Base-by-base conservation (phyloP, 1,140 invertebrate genomes). In the Drosophila suzukii region DNA sequence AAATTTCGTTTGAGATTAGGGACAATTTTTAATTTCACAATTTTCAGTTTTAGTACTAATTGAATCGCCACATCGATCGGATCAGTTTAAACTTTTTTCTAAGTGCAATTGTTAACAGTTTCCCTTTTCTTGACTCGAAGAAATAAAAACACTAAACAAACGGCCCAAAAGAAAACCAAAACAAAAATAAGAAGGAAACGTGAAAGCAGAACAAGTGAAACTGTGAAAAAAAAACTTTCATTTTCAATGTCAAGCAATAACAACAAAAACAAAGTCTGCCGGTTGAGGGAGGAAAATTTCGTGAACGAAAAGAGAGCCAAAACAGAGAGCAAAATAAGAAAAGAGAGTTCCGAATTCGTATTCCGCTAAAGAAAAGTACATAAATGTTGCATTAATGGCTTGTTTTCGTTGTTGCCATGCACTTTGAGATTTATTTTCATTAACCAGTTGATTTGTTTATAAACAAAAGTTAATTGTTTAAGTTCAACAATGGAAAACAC, bases 221-320 rank as follows among this genome's bases (percentile, higher is more conserved):
- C 20, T 39, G 46, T 43, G 46, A 30, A 65, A 78, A 71, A 62
- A 38, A 75, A 81, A 88, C 83, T 88, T 88, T 82, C 75, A 60
- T 56, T 78, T 85, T 85, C 79, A 85, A 85, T 82, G 82, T 85
- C 82, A 88, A 79, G 58, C 15, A 47, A 56, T 24, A 54, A 67
- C 27, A 73, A 60, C 65, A 24, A 44, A 30, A 67, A 46, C 30
- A 54, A 34, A 15, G 34, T 41, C 11, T 49, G 54, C 43, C 67
- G 50, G 65, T 47, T 49, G 67, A 58, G 43, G 46, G 62, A 24
- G 54, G 27, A 27, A 41, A 51, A 53, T 71, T 66, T 36, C 8
- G 32, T 34, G 2, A 34, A 12, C 32, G 20, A 60, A 11, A 20
- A 36, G 68, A 72, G 67, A 73, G 68, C n/a, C 27, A 58, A 71